Evolutionary conservation across 2,113 vertebrate genomes (phyloP).

Genomic region (Lampris incognitus): DNA sequence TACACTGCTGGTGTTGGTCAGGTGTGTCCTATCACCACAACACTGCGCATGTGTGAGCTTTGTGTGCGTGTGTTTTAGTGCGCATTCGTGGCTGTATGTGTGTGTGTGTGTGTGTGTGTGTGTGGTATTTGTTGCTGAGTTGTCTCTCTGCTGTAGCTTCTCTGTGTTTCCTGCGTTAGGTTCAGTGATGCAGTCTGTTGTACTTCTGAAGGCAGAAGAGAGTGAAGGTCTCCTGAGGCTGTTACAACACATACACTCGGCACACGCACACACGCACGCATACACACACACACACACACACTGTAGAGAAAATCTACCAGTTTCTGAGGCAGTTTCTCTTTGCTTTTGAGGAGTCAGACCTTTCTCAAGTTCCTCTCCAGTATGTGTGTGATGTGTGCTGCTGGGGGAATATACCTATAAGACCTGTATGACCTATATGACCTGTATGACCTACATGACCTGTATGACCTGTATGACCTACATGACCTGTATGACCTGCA

Average conservation of each 20-base stretch:
- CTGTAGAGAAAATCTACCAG: conserved; percentile 51
- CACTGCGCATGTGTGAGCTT: background rate
- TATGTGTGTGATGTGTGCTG: background rate
- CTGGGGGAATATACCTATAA: background rate
- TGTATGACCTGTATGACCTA: no score
- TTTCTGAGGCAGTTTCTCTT: conserved; percentile 54
- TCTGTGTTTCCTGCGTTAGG: conserved; percentile 30
- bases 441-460: no score
- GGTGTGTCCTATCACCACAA: conserved; percentile 21
- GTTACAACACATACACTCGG: conserved; percentile 31
- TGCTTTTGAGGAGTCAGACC: conserved; percentile 49
- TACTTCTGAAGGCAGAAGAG: conserved; percentile 58
- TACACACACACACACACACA: conserved; percentile 19
- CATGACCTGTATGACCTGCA: no score
- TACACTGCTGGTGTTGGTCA: conserved; percentile 26
- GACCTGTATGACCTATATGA: no score
- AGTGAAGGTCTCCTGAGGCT: conserved; percentile 58
- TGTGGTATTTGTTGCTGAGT: conserved; percentile 41
- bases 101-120: conserved; percentile 20
- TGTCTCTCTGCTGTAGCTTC: conserved; percentile 49
- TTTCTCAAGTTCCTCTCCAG: background rate
- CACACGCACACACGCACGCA: background rate
- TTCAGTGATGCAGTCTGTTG: conserved; percentile 65
- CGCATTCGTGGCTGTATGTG: conserved; percentile 8
- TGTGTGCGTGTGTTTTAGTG: background rate